phyloP scores from a whole-genome alignment of 2,888 invertebrate genomes.

The Pristionchus fissidentatus region DNA sequence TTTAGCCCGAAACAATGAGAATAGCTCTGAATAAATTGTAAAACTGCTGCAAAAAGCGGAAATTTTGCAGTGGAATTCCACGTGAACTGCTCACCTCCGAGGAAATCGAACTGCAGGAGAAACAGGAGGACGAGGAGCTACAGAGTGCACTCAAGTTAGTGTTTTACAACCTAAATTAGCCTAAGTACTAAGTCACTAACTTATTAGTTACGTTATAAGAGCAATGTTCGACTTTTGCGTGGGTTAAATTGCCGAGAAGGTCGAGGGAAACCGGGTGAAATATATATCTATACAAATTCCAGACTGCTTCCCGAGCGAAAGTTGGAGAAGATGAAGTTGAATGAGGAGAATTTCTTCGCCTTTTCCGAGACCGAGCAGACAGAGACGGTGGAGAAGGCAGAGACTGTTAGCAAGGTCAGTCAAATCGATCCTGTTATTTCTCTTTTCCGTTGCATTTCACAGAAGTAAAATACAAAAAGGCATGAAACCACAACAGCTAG shows the following conservation, averaged over 20 bases:
- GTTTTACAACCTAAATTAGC: no score
- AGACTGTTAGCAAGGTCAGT: not conserved
- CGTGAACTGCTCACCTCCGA: conserved; percentile 31
- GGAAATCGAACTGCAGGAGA: conserved; percentile 32
- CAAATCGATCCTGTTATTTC: not conserved
- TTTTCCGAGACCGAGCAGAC: conserved; percentile 21
- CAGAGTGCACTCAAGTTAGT: conserved; percentile 40
- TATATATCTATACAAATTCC: no score
- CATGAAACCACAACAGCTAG: no score
- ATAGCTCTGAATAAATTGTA: not conserved
- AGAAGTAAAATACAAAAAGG: no score
- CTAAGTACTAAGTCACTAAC: no score
- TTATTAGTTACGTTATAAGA: no score
- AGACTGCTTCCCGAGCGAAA: conserved; percentile 35
- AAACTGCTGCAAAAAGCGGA: not conserved
- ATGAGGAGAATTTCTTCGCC: conserved; percentile 35
- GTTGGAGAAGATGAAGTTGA: not conserved
- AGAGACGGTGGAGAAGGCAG: conserved; percentile 17
- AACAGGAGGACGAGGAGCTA: conserved; percentile 41
- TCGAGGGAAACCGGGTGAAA: no score
- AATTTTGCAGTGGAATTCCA: conserved; percentile 23
- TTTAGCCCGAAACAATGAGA: not conserved
- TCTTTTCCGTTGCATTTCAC: not conserved
- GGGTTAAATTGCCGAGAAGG: no score
- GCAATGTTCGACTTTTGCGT: no score